phyloP scores from a whole-genome alignment of 2,113 vertebrate genomes.

The Tachysurus fulvidraco region DNA sequence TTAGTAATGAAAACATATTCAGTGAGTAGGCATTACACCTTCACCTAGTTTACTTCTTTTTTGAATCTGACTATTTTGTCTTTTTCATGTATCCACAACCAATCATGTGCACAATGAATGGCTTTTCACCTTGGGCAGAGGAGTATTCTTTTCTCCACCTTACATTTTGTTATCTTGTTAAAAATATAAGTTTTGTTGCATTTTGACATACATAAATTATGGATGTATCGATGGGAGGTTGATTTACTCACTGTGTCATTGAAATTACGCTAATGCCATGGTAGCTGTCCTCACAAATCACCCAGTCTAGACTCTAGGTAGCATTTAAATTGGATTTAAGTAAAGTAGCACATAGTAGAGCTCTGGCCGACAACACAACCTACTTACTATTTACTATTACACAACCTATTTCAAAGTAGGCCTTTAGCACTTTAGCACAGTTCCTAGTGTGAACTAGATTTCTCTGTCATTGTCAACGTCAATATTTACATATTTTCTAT shows the following conservation, averaged over 20 bases:
- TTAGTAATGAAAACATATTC: slow-evolving; percentile 32
- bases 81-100: slow-evolving; percentile 55
- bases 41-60: not conserved
- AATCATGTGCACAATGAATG: slow-evolving; percentile 46
- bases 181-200: slow-evolving; percentile 54
- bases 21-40: not conserved
- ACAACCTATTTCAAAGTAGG: slow-evolving; percentile 4
- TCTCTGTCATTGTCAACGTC: not conserved
- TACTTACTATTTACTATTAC: slow-evolving; percentile 26
- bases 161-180: slow-evolving; percentile 58
- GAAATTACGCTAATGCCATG: slow-evolving; percentile 21
- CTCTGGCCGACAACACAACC: slow-evolving; percentile 31
- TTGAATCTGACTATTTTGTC: slow-evolving; percentile 42
- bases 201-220: slow-evolving; percentile 52
- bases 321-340: slow-evolving; percentile 82
- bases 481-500: not conserved
- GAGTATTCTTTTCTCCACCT: slow-evolving; percentile 17
- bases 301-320: slow-evolving; percentile 74
- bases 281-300: slow-evolving; percentile 66
- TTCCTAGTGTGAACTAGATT: not conserved
- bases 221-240: slow-evolving; percentile 32
- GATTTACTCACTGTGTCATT: slow-evolving; percentile 26
- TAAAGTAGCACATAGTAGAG: slow-evolving; percentile 70
- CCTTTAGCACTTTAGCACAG: not conserved
- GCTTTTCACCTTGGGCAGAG: slow-evolving; percentile 56